Conservation (phyloP, 2,797 vertebrate genomes). For the Spheniscus humboldti region DNA sequence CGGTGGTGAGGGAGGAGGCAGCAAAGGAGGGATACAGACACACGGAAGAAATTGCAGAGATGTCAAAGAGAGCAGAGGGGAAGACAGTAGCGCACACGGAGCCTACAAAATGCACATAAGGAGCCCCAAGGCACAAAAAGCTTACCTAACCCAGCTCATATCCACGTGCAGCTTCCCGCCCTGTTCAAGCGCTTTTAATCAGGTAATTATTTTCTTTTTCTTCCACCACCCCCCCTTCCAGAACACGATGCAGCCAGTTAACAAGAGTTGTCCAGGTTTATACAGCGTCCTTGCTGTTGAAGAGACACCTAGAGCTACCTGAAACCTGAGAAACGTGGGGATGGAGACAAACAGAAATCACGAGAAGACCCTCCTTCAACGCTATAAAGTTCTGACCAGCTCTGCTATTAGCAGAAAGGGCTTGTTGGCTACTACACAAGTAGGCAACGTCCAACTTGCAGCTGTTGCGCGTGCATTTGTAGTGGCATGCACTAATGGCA, state of each 20-base stretch:
- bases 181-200: not conserved
- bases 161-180: not conserved
- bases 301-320: not conserved
- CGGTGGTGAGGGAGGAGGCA: fast-evolving
- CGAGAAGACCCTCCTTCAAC: not conserved
- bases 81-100: not conserved
- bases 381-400: not conserved
- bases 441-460: not conserved
- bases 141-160: not conserved
- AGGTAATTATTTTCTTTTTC: not conserved
- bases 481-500: not conserved
- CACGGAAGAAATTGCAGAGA: not conserved
- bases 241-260: not conserved
- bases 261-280: not conserved
- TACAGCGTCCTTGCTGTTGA: not conserved
- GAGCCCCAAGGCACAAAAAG: not conserved
- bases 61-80: not conserved
- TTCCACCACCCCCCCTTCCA: not conserved
- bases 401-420: not conserved
- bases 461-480: not conserved
- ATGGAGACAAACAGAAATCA: not conserved
- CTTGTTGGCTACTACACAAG: not conserved
- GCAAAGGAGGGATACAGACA: not conserved
- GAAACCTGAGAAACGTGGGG: not conserved
- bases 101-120: not conserved